Evolutionary conservation across 2,797 vertebrate genomes (phyloP).

Genomic region (Xiphorhynchus erythropygius): DNA sequence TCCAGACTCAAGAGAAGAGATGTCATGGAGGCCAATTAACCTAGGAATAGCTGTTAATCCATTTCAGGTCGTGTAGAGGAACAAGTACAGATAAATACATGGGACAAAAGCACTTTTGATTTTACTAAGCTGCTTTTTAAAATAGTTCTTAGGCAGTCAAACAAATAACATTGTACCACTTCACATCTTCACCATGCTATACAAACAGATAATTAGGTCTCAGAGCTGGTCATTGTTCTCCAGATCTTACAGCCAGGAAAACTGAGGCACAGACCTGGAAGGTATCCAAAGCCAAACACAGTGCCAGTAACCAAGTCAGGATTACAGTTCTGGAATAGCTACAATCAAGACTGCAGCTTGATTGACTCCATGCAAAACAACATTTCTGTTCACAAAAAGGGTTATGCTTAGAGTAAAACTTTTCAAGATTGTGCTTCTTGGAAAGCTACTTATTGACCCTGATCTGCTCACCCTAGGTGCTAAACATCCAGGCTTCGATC

Average conservation of each 20-base stretch:
- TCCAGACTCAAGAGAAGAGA: not conserved
- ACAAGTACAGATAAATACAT: not conserved
- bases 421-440: not conserved
- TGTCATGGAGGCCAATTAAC: constrained; percentile 3
- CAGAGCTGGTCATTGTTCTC: not conserved
- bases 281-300: not conserved
- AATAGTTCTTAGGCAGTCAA: not conserved
- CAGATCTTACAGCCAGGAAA: not conserved
- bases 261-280: not conserved
- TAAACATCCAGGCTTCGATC: not conserved
- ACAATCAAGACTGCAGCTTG: not conserved
- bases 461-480: not conserved
- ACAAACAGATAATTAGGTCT: not conserved
- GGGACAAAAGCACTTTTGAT: not conserved
- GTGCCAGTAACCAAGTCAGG: not conserved
- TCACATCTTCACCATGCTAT: not conserved
- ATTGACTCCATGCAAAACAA: not conserved
- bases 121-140: constrained; percentile 7
- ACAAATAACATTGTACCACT: not conserved
- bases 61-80: not conserved
- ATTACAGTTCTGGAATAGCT: not conserved
- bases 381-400: not conserved
- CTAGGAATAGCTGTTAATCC: constrained; percentile 6
- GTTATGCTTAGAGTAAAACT: not conserved
- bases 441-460: not conserved